These are phyloP conservation scores for Girardinus metallicus DNA, from an alignment of 2,797 vertebrate genomes.

Conservation along the genomic window DNA sequence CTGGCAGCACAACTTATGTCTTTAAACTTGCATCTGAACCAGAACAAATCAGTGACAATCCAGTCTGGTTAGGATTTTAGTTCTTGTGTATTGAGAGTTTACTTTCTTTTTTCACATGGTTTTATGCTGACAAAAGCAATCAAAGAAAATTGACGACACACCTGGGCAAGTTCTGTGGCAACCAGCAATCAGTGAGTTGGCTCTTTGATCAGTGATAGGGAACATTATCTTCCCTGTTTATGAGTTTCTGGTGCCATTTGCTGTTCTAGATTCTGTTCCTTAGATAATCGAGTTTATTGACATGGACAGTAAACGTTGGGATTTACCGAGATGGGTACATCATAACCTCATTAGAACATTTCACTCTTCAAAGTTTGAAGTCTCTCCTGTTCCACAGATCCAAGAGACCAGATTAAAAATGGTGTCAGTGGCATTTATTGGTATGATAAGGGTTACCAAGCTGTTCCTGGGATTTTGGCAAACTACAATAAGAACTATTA, in stretches of 20 bases:
- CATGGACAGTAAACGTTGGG: slow-evolving; percentile 8
- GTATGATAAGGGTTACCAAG: not conserved
- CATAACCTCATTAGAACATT: not conserved
- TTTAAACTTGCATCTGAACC: not conserved
- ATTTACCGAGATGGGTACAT: not conserved
- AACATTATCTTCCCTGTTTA: slow-evolving; percentile 53
- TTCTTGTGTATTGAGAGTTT: not conserved
- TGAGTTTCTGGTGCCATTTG: slow-evolving; percentile 22
- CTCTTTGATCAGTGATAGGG: slow-evolving; percentile 25
- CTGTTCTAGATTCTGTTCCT: slow-evolving; percentile 10
- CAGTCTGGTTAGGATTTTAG: not conserved
- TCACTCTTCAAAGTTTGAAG: not conserved
- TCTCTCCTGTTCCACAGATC: not conserved
- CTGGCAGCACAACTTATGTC: not conserved
- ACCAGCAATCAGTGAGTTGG: not conserved
- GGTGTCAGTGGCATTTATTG: not conserved
- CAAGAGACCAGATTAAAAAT: not conserved
- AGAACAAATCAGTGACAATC: not conserved
- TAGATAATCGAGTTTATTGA: slow-evolving; percentile 38
- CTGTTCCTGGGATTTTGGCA: not conserved
- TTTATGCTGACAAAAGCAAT: slow-evolving; percentile 9
- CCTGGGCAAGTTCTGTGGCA: slow-evolving; percentile 12
- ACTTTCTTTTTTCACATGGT: not conserved
- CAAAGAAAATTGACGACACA: slow-evolving; percentile 30
- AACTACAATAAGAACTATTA: not conserved